A percentile compares a stretch with the other conserved stretches of the same genome.
Conservation (phyloP, 2,113 vertebrate species). For the Erinaceus europaeus region DNA sequence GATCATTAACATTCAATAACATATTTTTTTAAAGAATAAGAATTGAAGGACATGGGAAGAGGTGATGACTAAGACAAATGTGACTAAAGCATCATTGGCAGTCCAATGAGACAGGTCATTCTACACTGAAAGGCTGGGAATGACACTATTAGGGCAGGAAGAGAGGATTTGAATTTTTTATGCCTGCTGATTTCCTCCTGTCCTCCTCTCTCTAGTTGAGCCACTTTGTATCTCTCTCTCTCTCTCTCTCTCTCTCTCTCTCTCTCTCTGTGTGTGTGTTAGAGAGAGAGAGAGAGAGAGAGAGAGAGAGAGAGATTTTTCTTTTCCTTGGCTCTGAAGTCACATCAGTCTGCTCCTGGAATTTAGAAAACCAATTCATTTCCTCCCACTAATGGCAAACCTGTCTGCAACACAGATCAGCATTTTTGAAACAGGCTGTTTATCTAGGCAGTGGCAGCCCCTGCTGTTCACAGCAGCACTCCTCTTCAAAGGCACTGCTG, state of each 20-base stretch:
- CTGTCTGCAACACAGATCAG: slow-evolving; percentile 81
- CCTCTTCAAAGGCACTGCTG: slow-evolving; percentile 79
- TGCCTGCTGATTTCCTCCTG: slow-evolving; percentile 58
- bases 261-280: too few species aligned
- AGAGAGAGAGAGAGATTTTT: too few species aligned
- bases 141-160: too few species aligned
- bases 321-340: slow-evolving; percentile 70
- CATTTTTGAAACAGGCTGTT: slow-evolving; percentile 80
- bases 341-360: slow-evolving; percentile 70
- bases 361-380: slow-evolving; percentile 64
- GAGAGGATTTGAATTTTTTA: slow-evolving; percentile 39
- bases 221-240: slow-evolving; percentile 23
- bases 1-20: too few species aligned
- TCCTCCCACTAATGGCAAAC: slow-evolving; percentile 77
- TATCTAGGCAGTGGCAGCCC: slow-evolving; percentile 74
- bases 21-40: not conserved
- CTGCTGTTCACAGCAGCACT: slow-evolving; percentile 39
- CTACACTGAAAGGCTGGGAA: slow-evolving; percentile 39
- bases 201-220: slow-evolving; percentile 59
- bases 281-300: too few species aligned
- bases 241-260: too few species aligned
- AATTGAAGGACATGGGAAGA: not conserved
- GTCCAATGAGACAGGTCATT: not conserved
- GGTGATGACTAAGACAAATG: not conserved
- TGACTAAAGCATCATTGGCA: slow-evolving; percentile 32